Conservation (phyloP, 2,797 vertebrate species). For the Phalanger gymnotis region DNA sequence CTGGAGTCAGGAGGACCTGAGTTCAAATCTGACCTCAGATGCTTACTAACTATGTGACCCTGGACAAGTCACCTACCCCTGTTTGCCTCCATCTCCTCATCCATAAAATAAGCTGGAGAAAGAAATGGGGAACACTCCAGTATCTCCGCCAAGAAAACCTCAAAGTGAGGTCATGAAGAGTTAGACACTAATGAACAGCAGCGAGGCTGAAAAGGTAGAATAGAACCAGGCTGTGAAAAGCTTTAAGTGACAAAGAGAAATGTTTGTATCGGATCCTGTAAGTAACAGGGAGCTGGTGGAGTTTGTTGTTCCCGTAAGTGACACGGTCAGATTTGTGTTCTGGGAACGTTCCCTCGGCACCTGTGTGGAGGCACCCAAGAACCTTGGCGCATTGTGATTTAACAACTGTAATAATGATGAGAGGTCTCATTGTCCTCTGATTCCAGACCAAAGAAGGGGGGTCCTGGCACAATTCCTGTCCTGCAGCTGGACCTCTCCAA, state of each 20-base stretch:
- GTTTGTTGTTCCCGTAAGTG: not conserved
- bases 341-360: not conserved
- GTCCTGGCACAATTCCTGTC: not conserved
- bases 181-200: not conserved
- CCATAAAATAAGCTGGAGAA: not conserved
- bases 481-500: not conserved
- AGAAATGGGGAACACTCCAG: not conserved
- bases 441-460: not conserved
- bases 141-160: not conserved
- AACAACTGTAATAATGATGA: not conserved
- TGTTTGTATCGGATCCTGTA: not conserved
- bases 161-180: not conserved
- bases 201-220: not conserved
- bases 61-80: not conserved
- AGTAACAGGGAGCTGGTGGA: not conserved
- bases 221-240: not conserved
- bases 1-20: not conserved
- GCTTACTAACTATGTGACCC: not conserved
- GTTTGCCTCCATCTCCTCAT: not conserved
- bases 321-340: not conserved
- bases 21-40: not conserved
- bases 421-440: not conserved
- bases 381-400: not conserved
- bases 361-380: not conserved
- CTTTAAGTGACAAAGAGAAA: not conserved